Conservation (phyloP, 2,888 invertebrate species). For the Luperina nickerlii region DNA sequence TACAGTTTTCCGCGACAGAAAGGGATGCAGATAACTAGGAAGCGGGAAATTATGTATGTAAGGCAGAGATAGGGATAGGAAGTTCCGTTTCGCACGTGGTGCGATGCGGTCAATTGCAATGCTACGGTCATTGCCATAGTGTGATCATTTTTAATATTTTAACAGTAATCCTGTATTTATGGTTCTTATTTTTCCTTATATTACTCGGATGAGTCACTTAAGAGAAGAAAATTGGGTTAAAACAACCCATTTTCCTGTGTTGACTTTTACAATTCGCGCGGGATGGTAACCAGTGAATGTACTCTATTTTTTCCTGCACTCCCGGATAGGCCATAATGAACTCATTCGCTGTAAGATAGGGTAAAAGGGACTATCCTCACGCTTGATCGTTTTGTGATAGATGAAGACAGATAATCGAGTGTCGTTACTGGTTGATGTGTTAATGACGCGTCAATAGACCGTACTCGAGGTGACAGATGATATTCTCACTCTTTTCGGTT, state of each 20-base stretch:
- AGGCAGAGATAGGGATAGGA: constrained; percentile 76
- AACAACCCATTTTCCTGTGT: constrained; percentile 43
- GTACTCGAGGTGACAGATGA: constrained; percentile 44
- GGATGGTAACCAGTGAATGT: constrained; percentile 38
- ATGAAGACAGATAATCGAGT: constrained; percentile 37
- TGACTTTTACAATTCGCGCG: constrained; percentile 50
- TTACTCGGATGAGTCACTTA: constrained; percentile 36
- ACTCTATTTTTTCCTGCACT: constrained; percentile 41
- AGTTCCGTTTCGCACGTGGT: constrained; percentile 83
- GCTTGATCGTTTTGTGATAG: constrained; percentile 31
- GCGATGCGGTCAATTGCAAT: constrained; percentile 88
- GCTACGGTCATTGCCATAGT: constrained; percentile 88
- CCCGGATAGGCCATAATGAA: constrained; percentile 39
- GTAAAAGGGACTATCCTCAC: constrained; percentile 21
- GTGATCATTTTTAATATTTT: constrained; percentile 78
- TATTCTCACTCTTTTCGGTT: constrained; percentile 13
- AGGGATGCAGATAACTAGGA: constrained; percentile 69
- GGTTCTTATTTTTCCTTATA: constrained; percentile 51
- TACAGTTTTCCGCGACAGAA: constrained; percentile 83
- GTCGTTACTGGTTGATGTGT: constrained; percentile 44
- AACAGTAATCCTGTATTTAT: constrained; percentile 65
- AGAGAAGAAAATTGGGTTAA: constrained; percentile 25
- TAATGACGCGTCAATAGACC: constrained; percentile 47
- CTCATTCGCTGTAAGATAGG: constrained; percentile 30
- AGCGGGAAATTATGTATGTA: constrained; percentile 71